Percentiles rank a stretch among this genome's conserved stretches.
These are phyloP conservation scores for Chironomus tepperi DNA, from an alignment of 1,140 invertebrate species.

Conservation along the genomic window DNA sequence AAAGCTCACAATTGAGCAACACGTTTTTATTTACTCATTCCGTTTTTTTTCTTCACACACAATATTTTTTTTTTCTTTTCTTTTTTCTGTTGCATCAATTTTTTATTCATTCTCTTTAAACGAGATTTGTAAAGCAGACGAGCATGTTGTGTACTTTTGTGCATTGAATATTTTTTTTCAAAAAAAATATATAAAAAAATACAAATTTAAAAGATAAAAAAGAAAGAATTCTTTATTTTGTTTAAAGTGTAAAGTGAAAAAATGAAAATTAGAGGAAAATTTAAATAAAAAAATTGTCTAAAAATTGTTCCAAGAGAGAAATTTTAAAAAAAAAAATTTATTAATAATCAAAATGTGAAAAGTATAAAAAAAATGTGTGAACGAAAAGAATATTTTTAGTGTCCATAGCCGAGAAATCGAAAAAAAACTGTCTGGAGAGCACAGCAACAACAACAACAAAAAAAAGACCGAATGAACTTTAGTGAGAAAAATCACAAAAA, in stretches of 20 bases:
- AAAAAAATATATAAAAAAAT: neutral
- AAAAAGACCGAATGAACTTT: conserved; percentile 13
- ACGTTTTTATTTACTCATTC: too few species aligned
- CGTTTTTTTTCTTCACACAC: too few species aligned
- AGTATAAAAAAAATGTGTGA: too few species aligned
- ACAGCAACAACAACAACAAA: neutral
- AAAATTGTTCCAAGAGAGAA: neutral
- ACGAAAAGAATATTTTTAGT: neutral
- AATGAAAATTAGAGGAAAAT: neutral
- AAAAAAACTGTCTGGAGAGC: neutral
- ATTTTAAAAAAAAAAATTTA: neutral
- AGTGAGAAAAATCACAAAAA: conserved; percentile 13
- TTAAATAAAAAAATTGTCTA: neutral
- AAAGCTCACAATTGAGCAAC: too few species aligned
- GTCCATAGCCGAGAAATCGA: neutral
- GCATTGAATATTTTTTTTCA: neutral
- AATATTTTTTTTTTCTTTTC: too few species aligned
- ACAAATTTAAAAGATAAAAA: neutral
- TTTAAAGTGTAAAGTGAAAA: neutral
- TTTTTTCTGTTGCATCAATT: neutral
- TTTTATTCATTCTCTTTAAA: neutral
- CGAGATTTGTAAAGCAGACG: conserved; percentile 1
- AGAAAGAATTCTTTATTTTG: neutral
- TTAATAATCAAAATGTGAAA: neutral
- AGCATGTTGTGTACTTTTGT: conserved; percentile 4